phyloP scores from a whole-genome alignment of 2,888 invertebrate genomes.

The Sepioteuthis lessoniana region DNA sequence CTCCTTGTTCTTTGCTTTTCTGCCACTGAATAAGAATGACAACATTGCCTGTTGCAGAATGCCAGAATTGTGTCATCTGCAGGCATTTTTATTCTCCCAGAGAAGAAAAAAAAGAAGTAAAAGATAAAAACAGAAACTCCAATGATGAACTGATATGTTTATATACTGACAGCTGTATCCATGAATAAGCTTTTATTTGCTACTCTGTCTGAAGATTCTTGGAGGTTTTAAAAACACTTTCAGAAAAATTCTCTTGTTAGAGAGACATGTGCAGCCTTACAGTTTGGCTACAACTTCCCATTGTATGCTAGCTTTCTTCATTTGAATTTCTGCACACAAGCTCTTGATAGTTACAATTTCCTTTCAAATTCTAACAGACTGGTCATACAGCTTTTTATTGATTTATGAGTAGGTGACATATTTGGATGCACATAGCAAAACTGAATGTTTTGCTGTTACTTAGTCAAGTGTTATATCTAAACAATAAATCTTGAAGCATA shows the following conservation, averaged over 20 bases:
- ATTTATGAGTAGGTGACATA: not conserved
- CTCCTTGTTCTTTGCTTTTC: too few relatives aligned
- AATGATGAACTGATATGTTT: not conserved
- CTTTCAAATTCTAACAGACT: not conserved
- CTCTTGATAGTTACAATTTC: not conserved
- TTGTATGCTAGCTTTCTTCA: not conserved
- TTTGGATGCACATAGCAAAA: not conserved
- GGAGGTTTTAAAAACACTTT: not conserved
- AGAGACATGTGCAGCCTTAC: not conserved
- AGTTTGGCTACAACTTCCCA: not conserved
- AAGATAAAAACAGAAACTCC: not conserved
- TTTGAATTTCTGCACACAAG: not conserved
- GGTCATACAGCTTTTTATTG: not conserved
- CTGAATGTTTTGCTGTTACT: not conserved
- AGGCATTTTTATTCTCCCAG: not conserved
- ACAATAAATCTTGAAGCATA: too few relatives aligned
- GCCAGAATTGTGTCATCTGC: not conserved
- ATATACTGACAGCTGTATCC: not conserved
- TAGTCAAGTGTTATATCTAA: not conserved
- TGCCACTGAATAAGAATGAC: not conserved
- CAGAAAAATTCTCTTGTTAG: not conserved
- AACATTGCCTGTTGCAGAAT: not conserved
- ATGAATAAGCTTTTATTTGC: not conserved
- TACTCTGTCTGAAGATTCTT: not conserved
- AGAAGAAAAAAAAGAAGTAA: not conserved